Percentiles rank a stretch among this genome's conserved stretches.
Conservation (phyloP, 2,113 vertebrate species). For the Ammodramus savannarum region DNA sequence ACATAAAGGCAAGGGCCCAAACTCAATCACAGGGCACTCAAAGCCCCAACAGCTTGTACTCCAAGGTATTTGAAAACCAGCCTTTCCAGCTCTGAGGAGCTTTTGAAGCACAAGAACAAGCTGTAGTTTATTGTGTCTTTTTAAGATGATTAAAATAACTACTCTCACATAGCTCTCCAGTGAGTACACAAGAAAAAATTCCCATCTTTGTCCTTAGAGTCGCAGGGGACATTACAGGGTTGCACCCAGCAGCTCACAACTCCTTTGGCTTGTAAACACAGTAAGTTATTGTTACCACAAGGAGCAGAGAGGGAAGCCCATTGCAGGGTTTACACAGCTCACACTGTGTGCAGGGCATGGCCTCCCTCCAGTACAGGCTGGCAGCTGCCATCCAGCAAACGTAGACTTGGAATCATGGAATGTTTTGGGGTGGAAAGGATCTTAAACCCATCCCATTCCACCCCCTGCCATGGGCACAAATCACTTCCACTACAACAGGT, state of each 20-base stretch:
- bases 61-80: not conserved
- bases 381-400: not conserved
- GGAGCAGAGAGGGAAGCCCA: not conserved
- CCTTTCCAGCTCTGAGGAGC: not conserved
- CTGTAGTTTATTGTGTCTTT: not conserved
- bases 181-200: conserved; percentile 7
- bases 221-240: not conserved
- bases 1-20: not conserved
- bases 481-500: not conserved
- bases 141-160: conserved; percentile 28
- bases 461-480: not conserved
- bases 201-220: conserved; percentile 25
- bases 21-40: not conserved
- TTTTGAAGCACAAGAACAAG: conserved; percentile 10
- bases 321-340: not conserved
- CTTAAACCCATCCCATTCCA: not conserved
- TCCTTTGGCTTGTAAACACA: conserved; percentile 20
- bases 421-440: not conserved
- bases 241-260: not conserved
- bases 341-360: not conserved
- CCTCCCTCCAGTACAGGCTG: not conserved
- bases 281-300: not conserved
- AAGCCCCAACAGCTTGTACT: not conserved
- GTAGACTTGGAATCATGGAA: not conserved
- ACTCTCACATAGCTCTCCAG: not conserved